Conservation (phyloP, 2,113 vertebrate genomes). For the Symphodus melops region DNA sequence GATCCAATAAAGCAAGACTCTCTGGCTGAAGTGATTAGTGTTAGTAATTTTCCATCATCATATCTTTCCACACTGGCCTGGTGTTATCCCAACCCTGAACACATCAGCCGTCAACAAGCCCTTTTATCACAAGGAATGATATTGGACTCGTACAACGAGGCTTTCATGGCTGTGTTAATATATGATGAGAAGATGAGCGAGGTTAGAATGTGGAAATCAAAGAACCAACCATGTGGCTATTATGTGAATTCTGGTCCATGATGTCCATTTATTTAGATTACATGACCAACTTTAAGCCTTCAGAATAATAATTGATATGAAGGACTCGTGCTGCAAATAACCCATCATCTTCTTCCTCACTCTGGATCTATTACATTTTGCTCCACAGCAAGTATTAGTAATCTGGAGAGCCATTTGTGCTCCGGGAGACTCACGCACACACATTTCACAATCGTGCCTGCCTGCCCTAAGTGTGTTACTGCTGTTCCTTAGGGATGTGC, state of each 20-base stretch:
- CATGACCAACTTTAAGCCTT: constrained; percentile 22
- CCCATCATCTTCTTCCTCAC: not conserved
- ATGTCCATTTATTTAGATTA: constrained; percentile 32
- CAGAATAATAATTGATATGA: constrained; percentile 36
- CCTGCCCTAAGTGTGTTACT: constrained; percentile 7
- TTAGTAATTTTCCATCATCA: constrained; percentile 58
- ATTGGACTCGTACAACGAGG: constrained; percentile 67
- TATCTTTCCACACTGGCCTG: constrained; percentile 35
- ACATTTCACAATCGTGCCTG: constrained; percentile 17
- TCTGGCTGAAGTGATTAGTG: constrained; percentile 60
- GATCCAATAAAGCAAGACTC: constrained; percentile 60
- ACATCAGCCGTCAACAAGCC: constrained; percentile 16
- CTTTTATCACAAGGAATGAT: constrained; percentile 46
- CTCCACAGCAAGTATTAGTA: constrained; percentile 26
- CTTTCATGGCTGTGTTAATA: constrained; percentile 53
- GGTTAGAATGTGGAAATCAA: constrained; percentile 40
- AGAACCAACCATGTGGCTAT: constrained; percentile 12
- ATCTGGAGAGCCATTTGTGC: constrained; percentile 19
- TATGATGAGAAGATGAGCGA: constrained; percentile 46
- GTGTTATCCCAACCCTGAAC: constrained; percentile 38
- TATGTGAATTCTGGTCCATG: constrained; percentile 23
- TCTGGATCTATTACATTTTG: constrained; percentile 21
- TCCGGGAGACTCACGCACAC: constrained; percentile 6
- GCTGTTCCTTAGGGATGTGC: constrained; percentile 11
- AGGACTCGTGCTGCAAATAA: constrained; percentile 30